These are phyloP conservation scores for Cydia fagiglandana DNA, from an alignment of 1,140 invertebrate species.

Conservation along the genomic window DNA sequence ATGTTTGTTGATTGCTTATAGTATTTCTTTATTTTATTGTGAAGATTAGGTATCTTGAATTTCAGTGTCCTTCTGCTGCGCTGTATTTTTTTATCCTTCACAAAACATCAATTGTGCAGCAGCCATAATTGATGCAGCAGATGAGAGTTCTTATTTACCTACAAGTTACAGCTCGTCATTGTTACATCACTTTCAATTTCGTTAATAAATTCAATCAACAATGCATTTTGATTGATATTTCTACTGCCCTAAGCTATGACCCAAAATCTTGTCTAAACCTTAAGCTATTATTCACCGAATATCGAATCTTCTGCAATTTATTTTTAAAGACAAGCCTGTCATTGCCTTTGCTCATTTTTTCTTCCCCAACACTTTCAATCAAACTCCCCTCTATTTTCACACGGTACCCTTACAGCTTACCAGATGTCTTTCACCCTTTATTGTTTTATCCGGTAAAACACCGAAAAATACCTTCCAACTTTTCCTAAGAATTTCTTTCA, in stretches of 20 bases:
- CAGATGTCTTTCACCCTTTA: conserved; percentile 31
- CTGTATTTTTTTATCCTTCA: too few relatives aligned
- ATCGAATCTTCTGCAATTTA: conserved; percentile 5
- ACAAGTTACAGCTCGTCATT: too few relatives aligned
- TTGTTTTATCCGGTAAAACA: conserved; percentile 32
- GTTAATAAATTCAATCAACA: neutral
- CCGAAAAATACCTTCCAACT: conserved; percentile 31
- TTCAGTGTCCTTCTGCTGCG: too few relatives aligned
- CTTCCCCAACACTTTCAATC: conserved; percentile 22
- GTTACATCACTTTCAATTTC: neutral
- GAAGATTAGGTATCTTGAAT: too few relatives aligned
- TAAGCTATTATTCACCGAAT: conserved; percentile 1
- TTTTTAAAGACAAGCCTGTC: conserved; percentile 8
- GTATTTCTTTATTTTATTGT: neutral
- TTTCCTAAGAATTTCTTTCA: conserved; percentile 47
- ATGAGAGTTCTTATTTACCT: too few relatives aligned
- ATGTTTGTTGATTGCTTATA: neutral
- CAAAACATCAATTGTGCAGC: too few relatives aligned
- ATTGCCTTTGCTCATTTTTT: conserved; percentile 7
- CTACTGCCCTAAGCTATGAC: neutral
- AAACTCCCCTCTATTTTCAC: conserved; percentile 22
- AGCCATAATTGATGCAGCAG: too few relatives aligned
- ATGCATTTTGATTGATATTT: neutral
- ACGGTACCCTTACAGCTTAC: conserved; percentile 23
- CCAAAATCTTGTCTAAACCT: neutral